Conservation (phyloP, 2,888 invertebrate genomes). For the Synanthedon andrenaeformis region DNA sequence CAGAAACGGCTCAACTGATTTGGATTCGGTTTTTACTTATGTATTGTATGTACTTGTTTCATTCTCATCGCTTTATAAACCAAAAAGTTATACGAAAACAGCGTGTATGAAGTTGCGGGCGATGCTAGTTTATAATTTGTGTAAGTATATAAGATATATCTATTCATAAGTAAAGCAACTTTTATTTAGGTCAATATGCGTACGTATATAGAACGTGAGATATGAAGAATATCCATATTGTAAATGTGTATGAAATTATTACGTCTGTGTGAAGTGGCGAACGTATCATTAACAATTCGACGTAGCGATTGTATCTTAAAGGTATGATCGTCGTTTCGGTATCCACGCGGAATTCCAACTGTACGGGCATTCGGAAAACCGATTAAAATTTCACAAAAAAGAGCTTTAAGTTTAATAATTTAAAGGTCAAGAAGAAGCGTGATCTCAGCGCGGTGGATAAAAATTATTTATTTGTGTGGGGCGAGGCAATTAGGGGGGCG, state of each 20-base stretch:
- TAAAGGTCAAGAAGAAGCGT: constrained; percentile 59
- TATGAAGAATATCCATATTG: too few species aligned
- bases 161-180: too few species aligned
- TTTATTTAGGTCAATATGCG: too few species aligned
- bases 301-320: constrained; percentile 34
- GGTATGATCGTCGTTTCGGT: constrained; percentile 35
- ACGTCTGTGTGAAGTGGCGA: constrained; percentile 13
- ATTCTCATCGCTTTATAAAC: too few species aligned
- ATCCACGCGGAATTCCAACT: constrained; percentile 21
- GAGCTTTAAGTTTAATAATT: constrained; percentile 51
- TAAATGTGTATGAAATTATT: neutral
- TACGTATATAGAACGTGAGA: too few species aligned
- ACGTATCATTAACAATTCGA: constrained; percentile 57
- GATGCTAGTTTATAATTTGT: too few species aligned
- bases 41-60: too few species aligned
- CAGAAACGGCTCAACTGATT: too few species aligned
- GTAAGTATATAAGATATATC: too few species aligned
- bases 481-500: constrained; percentile 69
- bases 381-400: constrained; percentile 54
- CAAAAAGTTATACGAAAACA: too few species aligned
- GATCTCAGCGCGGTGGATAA: constrained; percentile 54
- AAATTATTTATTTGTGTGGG: constrained; percentile 70
- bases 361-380: constrained; percentile 5
- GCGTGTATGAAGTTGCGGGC: too few species aligned
- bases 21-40: too few species aligned